A percentile compares a stretch with the other conserved stretches of the same genome.
Conservation (phyloP, 1,140 invertebrate genomes). For the Pseudachorutes palmiensis region DNA sequence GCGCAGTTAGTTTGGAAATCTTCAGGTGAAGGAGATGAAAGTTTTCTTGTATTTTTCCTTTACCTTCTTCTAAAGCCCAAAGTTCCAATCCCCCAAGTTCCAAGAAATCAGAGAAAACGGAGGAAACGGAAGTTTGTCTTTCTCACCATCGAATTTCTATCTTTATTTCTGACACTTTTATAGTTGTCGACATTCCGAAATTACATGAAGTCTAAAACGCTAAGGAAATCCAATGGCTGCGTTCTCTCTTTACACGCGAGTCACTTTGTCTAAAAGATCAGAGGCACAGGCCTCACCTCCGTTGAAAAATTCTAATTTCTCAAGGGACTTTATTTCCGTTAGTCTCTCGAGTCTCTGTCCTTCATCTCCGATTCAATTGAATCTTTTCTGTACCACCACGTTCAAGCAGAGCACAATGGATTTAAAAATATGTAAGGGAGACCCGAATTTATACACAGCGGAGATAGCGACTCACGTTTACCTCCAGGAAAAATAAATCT, state of each 20-base stretch:
- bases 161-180: constrained; percentile 15
- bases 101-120: neutral
- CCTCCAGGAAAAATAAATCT: neutral
- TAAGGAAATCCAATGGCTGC: neutral
- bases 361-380: constrained; percentile 11
- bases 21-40: neutral
- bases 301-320: constrained; percentile 10
- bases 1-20: too few relatives aligned
- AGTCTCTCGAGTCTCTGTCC: neutral
- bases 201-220: neutral
- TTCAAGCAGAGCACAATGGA: neutral
- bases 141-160: constrained; percentile 5
- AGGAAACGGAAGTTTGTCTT: constrained; percentile 11
- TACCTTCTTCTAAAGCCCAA: constrained; percentile 1
- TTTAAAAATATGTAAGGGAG: neutral
- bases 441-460: neutral
- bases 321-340: neutral
- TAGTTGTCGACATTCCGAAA: neutral
- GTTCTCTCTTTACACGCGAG: too few relatives aligned
- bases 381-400: neutral
- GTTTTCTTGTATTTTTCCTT: constrained; percentile 4
- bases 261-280: constrained; percentile 16
- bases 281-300: neutral
- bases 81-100: neutral
- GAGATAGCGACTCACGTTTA: neutral